Base-by-base conservation (phyloP, 1,140 invertebrate genomes). In the Microplitis demolitor region DNA sequence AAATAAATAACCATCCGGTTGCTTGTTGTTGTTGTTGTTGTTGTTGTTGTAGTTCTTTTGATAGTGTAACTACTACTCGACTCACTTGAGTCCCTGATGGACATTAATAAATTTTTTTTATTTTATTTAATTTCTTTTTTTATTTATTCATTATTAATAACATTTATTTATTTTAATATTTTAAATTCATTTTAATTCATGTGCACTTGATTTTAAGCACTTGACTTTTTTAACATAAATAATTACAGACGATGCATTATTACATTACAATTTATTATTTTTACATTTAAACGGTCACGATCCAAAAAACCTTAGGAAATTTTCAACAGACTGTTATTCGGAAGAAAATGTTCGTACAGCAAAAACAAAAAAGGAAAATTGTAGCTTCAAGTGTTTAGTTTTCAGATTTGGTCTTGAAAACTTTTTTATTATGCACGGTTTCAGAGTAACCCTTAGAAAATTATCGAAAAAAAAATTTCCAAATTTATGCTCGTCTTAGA, bases 31-130 rank as follows among this genome's bases (percentile, higher is more conserved):
- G 24, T 54, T 66, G 51, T 37, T 61, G 24, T 37, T 24, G 24
- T 54, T 11, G 54, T 60, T 50, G 5, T 71, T 53, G 45, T 71
- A 62, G 50, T 71, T 35, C 24, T 62, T 37, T 45, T 45, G 39
- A 6, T 45, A 45, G 39, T 39, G 60, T 11, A 64, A 71, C 45
- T 61, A 35, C 63, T n/a, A 66, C 79, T 77, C 74, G 75, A 72
- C 74, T 77, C 75, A 78, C 76, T 75, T 75, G 72, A 78, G 79
- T 82, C 77, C 76, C 75, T 78, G 74, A 78, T 45, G 80, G 56
- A 58, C 56, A 58, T 16, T 58, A 16, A 58, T 58, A 9, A 58
- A 24, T 54, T 54, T 54, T 14, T 50, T 54, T 54, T n/a, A 24
- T 24, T 58, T 24, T 58, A 24, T 33, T 58, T 24, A 24, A 24